Evolutionary conservation across 2,797 vertebrate species (phyloP), one percentile per base, ranked within the genome.

Genomic region (Sebastolobus alascanus): DNA sequence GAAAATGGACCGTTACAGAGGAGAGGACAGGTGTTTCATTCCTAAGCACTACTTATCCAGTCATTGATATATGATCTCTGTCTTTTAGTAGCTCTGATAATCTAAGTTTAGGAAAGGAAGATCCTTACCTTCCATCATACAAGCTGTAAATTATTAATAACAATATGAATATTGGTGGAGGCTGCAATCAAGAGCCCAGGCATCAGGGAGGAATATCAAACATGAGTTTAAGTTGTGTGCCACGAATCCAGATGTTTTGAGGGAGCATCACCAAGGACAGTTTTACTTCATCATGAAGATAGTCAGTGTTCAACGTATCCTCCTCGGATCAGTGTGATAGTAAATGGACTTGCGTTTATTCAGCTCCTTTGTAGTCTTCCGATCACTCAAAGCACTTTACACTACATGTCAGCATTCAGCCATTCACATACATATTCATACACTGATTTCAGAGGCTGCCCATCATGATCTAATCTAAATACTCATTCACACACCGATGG

Each of bases 21-120:
- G 6, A 60, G 27, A 69, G 31, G 63, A 81, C 54, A 71, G 68
- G 58, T 77, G 40, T 63, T 73, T 61, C 52, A 76, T 52, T 72
- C 29, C 71, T 11, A 52, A 75, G 40, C 55, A 43, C 29, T 37
- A n/a, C 31, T 31, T 43, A 78, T 77, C 40, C 40, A 66, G 31
- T 31, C 37, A 33, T 18, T 68, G 16, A 78, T 35, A 25, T 50
- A 31, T 29, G 40, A 59, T 71, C 61, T 46, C 33, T 60, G 55
- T 46, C 6, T 68, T 79, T 60, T 13, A 46, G n/a, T 20, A 12
- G 22, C 37, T 56, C 11, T 22, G 38, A 75, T 16, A 2, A 50
- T 25, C 2, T 55, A 60, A 16, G 10, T 50, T 2, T 8, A 1
- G 1, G 16, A 43, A 7, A 0, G 2, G 3, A 52, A 58, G 9